Conservation (phyloP, 2,888 invertebrate species). For the Hypsopygia costalis region DNA sequence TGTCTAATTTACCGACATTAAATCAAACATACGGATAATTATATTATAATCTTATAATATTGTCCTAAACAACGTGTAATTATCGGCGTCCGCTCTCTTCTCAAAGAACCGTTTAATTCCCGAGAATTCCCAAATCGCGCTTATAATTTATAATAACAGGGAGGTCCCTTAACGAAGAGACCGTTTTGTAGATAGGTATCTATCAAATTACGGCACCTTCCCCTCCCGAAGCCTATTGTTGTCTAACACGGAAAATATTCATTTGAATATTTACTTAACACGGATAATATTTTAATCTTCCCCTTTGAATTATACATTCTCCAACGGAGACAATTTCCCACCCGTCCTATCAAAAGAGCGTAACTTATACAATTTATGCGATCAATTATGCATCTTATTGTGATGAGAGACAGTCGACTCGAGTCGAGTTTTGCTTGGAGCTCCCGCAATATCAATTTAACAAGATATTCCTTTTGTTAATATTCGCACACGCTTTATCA, state of each 20-base stretch:
- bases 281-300: constrained; percentile 82
- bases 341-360: constrained; percentile 51
- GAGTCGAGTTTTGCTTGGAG: constrained; percentile 49
- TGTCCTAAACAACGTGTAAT: constrained; percentile 35
- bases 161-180: constrained; percentile 71
- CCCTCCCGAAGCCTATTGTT: constrained; percentile 70
- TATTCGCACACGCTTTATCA: constrained; percentile 81
- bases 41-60: too few relatives aligned
- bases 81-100: constrained; percentile 39
- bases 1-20: too few relatives aligned
- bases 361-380: constrained; percentile 42
- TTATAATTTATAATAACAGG: constrained; percentile 77
- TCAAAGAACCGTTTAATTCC: constrained; percentile 63
- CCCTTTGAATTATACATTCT: constrained; percentile 81
- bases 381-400: constrained; percentile 41
- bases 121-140: constrained; percentile 70
- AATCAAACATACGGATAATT: too few relatives aligned
- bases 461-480: constrained; percentile 81
- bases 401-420: constrained; percentile 19
- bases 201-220: constrained; percentile 75
- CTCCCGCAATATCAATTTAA: constrained; percentile 73
- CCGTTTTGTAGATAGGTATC: constrained; percentile 79
- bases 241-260: constrained; percentile 81
- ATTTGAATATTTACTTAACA: constrained; percentile 82
- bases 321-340: constrained; percentile 79